Conservation (phyloP, 1,140 invertebrate genomes). For the Drosophila fuyamai region DNA sequence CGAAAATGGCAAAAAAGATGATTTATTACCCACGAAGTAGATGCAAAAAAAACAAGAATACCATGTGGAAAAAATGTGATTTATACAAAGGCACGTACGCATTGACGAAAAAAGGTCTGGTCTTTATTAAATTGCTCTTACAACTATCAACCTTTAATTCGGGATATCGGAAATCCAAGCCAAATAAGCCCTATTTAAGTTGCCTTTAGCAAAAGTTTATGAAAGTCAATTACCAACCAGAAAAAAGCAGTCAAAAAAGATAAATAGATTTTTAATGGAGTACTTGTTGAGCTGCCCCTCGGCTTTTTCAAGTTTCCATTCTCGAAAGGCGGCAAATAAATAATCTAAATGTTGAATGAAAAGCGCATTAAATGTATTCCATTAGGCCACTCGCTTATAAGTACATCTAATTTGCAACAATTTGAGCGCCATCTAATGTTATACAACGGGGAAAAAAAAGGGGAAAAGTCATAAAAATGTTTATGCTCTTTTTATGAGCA, state of each 20-base stretch:
- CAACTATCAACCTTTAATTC: slow-evolving; percentile 25
- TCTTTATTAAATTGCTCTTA: slow-evolving; percentile 27
- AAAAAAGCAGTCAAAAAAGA: slow-evolving; percentile 11
- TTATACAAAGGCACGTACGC: slow-evolving; percentile 50
- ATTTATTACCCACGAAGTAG: slow-evolving; percentile 40
- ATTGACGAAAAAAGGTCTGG: slow-evolving; percentile 16
- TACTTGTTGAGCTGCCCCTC: slow-evolving; percentile 42
- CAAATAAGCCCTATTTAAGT: slow-evolving; percentile 22
- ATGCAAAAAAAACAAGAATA: slow-evolving; percentile 22
- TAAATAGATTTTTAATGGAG: slow-evolving; percentile 26
- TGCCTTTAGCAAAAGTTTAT: slow-evolving; percentile 15
- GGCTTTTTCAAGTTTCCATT: neutral
- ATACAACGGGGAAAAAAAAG: slow-evolving; percentile 34
- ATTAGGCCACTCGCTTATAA: slow-evolving; percentile 51
- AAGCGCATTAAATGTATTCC: slow-evolving; percentile 48
- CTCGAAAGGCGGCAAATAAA: slow-evolving; percentile 19
- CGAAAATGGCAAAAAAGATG: slow-evolving; percentile 54
- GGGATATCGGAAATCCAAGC: neutral
- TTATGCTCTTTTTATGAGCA: slow-evolving; percentile 60
- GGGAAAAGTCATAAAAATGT: slow-evolving; percentile 61
- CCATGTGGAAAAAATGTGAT: slow-evolving; percentile 27
- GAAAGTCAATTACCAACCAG: slow-evolving; percentile 27
- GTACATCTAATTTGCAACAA: slow-evolving; percentile 60
- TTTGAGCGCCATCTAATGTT: slow-evolving; percentile 46
- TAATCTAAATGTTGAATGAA: slow-evolving; percentile 32